Base-by-base conservation (phyloP, 2,797 vertebrate genomes). In the Argya squamiceps region DNA sequence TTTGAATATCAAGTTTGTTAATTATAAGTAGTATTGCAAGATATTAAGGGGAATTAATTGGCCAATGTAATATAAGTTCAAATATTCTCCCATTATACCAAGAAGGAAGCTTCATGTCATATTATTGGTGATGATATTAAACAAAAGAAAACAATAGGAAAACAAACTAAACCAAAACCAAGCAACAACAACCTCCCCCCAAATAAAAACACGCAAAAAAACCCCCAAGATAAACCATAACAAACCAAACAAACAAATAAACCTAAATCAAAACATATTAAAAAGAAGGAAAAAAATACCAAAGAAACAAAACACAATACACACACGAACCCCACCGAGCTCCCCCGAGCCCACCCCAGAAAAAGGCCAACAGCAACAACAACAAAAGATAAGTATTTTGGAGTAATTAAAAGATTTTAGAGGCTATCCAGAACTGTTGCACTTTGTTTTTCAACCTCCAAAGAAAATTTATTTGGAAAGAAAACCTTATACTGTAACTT, bases 241-340 rank as follows among this genome's bases (percentile, higher is more conserved):
- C 1, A 0, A 62, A 62, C 41, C 6, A 2, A 77, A 36, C 27
- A 10, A 22, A 43, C 9, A 12, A 19, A 15, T 26, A 22, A 41
- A 13, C 2, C 7, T 8, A 44, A 71, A 44, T 8, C 12, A 26
- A 76, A 62, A 7, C 5, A 29, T 34, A 41, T 4, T 8, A 44
- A 23, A 46, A 10, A 23, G 49, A 7, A 37, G 1, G 8, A 36
- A 58, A 55, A 18, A 19, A 29, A 26, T 13, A 50, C 6, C 20
- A 70, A 70, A 37, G 10, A 53, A 82, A 41, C 12, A 58, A 39
- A 67, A 18, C 6, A 15, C 30, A 17, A 50, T 52, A 32, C 6
- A n/a, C 8, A n/a, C 14, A 23, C 0, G 3, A 7, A 7, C 4
- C 4, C 9, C 37, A 37, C 11, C 37, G 37, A 37, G 37, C 3